Conservation (phyloP, 2,888 invertebrate species). For the Amiota minor region DNA sequence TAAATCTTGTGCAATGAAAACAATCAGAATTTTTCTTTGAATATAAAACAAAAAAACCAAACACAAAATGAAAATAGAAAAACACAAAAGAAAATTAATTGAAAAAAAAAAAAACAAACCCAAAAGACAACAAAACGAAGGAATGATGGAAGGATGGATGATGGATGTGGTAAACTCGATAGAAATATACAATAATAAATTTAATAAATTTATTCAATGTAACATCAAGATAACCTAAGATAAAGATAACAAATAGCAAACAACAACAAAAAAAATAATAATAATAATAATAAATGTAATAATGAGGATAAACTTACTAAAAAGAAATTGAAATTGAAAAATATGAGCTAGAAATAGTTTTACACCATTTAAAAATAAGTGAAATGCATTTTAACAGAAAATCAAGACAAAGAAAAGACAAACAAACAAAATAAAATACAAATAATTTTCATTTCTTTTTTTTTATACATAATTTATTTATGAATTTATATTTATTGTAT, state of each 20-base stretch:
- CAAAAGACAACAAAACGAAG: conserved; percentile 2
- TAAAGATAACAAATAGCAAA: background rate
- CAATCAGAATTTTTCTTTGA: conserved; percentile 73
- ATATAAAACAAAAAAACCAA: conserved; percentile 55
- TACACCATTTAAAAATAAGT: conserved; percentile 22
- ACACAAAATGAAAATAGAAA: conserved; percentile 44
- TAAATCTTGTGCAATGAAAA: conserved; percentile 74
- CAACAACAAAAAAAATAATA: background rate
- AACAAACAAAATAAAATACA: conserved; percentile 1
- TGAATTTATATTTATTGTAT: conserved; percentile 44
- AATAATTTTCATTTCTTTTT: conserved; percentile 32
- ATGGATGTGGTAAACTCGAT: background rate
- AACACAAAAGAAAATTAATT: conserved; percentile 35
- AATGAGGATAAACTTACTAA: conserved; percentile 30
- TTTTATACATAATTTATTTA: conserved; percentile 43
- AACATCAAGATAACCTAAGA: background rate
- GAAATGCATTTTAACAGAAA: background rate
- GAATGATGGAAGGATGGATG: background rate
- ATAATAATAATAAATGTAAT: background rate
- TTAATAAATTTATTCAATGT: too few relatives aligned
- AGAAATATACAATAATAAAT: too few relatives aligned
- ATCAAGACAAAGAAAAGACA: conserved; percentile 29
- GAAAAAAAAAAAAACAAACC: conserved; percentile 14
- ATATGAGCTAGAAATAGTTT: conserved; percentile 30
- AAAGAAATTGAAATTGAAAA: conserved; percentile 33